These are phyloP conservation scores for Electrona antarctica DNA, from an alignment of 2,113 vertebrate genomes.

Conservation along the genomic window DNA sequence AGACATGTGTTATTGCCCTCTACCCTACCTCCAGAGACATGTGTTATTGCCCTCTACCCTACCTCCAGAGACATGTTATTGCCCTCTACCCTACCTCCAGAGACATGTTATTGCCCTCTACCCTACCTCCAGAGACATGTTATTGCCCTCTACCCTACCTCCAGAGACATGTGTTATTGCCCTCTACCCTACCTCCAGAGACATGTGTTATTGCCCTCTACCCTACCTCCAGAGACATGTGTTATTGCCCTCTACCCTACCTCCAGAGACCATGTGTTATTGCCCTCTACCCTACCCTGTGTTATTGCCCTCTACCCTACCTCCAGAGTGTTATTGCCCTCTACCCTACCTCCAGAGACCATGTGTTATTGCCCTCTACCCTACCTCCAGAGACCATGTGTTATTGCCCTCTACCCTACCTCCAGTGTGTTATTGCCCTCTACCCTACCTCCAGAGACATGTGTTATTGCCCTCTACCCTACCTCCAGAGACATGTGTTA, in stretches of 20 bases:
- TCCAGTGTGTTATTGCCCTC: slow-evolving; percentile 29
- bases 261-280: slow-evolving; percentile 3
- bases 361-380: slow-evolving; percentile 21
- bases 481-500: slow-evolving; percentile 20
- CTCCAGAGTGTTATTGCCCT: slow-evolving; percentile 28
- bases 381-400: background rate
- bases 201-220: slow-evolving; percentile 25
- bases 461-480: slow-evolving; percentile 22
- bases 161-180: slow-evolving; percentile 27
- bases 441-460: slow-evolving; percentile 3
- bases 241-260: slow-evolving; percentile 20
- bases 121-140: slow-evolving; percentile 13
- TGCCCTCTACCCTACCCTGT: slow-evolving; percentile 12
- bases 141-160: slow-evolving; percentile 19
- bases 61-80: slow-evolving; percentile 24
- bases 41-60: slow-evolving; percentile 22
- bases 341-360: background rate
- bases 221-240: slow-evolving; percentile 9
- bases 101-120: slow-evolving; percentile 26
- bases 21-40: slow-evolving; percentile 3
- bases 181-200: slow-evolving; percentile 11
- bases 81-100: slow-evolving; percentile 12
- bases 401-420: slow-evolving; percentile 17
- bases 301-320: slow-evolving; percentile 20
- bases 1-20: slow-evolving; percentile 28